These are phyloP conservation scores for Cepphus grylle DNA, from an alignment of 2,113 vertebrate species.

Conservation along the genomic window DNA sequence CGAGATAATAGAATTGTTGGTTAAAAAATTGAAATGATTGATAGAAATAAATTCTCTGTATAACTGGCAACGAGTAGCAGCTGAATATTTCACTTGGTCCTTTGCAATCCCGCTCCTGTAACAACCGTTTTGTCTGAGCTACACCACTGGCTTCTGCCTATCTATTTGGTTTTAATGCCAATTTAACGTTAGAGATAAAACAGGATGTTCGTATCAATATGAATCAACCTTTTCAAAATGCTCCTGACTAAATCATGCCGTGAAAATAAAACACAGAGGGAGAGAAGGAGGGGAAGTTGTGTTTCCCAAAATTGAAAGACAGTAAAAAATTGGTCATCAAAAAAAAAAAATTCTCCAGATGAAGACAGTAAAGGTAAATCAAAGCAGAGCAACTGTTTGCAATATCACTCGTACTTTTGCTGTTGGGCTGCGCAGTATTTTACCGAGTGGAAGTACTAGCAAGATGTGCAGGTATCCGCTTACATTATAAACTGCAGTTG, in stretches of 20 bases:
- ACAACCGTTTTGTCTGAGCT: background rate
- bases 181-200: background rate
- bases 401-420: slow-evolving; percentile 40
- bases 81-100: background rate
- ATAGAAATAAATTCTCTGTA: background rate
- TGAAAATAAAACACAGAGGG: background rate
- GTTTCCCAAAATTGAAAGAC: slow-evolving; percentile 11
- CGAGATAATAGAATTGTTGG: background rate
- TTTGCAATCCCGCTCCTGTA: background rate
- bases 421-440: background rate
- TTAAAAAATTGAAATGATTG: background rate
- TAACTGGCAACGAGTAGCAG: background rate
- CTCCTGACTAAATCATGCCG: background rate
- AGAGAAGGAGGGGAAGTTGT: background rate
- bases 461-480: slow-evolving; percentile 48
- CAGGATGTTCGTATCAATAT: background rate
- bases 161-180: background rate
- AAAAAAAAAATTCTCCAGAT: slow-evolving; percentile 8
- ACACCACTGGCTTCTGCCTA: background rate
- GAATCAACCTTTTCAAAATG: background rate
- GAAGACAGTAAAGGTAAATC: slow-evolving; percentile 58
- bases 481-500: slow-evolving; percentile 1
- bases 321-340: background rate
- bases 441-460: background rate
- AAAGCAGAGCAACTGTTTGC: slow-evolving; percentile 44